Evolutionary conservation across 2,113 vertebrate species (phyloP).

Genomic region (Lanius collurio): DNA sequence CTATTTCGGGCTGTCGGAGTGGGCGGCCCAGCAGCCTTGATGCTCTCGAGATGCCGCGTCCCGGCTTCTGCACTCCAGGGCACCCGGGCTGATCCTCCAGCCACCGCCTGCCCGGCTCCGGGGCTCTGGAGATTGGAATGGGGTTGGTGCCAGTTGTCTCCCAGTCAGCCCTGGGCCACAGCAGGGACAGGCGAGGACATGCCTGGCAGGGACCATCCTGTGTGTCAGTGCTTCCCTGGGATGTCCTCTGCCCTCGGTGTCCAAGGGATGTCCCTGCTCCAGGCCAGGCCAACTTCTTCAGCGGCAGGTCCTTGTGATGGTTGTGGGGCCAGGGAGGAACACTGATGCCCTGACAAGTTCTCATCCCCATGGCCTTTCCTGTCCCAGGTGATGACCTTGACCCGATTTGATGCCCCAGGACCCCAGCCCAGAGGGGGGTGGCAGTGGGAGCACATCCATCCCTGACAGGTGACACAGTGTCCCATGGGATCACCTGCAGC

Average conservation of each 20-base stretch:
- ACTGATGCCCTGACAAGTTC: neutral
- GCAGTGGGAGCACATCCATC: neutral
- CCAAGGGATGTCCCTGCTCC: neutral
- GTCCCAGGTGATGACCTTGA: neutral
- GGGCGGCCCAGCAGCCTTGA: neutral
- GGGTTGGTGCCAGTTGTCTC: neutral
- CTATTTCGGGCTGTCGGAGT: neutral
- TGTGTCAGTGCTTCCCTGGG: neutral
- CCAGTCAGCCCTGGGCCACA: neutral
- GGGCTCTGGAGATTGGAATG: neutral
- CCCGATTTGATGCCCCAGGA: neutral
- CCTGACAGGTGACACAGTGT: neutral
- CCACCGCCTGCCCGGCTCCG: accelerated
- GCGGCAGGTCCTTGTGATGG: neutral
- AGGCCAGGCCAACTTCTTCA: neutral
- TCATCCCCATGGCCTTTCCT: neutral
- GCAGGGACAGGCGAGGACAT: neutral
- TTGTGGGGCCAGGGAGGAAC: neutral
- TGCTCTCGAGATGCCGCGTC: neutral
- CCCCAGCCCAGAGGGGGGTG: neutral
- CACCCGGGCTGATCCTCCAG: accelerated
- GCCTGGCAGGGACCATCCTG: neutral
- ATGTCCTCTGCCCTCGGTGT: neutral
- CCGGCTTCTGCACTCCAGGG: neutral
- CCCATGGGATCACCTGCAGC: neutral